These are phyloP conservation scores for Leucoraja ocellata DNA, from an alignment of 2,797 vertebrate genomes.

Conservation along the genomic window DNA sequence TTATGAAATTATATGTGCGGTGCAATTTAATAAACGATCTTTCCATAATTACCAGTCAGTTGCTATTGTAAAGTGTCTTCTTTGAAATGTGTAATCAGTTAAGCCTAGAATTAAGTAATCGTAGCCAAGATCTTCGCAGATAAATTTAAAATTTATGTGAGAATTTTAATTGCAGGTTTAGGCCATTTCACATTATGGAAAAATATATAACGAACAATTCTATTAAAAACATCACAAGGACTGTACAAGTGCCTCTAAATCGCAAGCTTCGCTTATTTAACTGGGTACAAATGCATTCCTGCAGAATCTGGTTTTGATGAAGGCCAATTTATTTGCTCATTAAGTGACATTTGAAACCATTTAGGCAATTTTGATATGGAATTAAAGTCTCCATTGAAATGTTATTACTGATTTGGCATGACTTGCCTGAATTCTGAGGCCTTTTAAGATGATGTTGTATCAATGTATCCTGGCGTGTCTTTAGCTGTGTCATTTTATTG, in stretches of 20 bases:
- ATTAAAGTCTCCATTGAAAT: slow-evolving; percentile 48
- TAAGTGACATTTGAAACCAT: slow-evolving; percentile 56
- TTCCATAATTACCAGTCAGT: not conserved
- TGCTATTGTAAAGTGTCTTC: not conserved
- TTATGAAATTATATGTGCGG: not conserved
- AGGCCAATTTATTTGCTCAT: slow-evolving; percentile 58
- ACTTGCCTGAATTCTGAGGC: slow-evolving; percentile 40
- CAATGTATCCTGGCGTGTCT: not conserved
- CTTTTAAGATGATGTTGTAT: slow-evolving; percentile 35
- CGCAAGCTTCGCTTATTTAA: slow-evolving; percentile 51
- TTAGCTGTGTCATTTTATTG: slow-evolving; percentile 7
- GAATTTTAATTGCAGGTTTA: slow-evolving; percentile 48
- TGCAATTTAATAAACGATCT: not conserved
- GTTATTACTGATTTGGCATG: slow-evolving; percentile 49
- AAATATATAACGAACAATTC: slow-evolving; percentile 49
- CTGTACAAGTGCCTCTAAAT: slow-evolving; percentile 44
- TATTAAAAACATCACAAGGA: slow-evolving; percentile 49
- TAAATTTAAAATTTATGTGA: slow-evolving; percentile 12
- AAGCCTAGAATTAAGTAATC: not conserved
- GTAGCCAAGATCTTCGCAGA: not conserved
- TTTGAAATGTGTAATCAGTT: not conserved
- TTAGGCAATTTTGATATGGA: slow-evolving; percentile 51
- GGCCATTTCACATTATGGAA: not conserved
- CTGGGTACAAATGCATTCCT: slow-evolving; percentile 49
- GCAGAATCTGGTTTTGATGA: slow-evolving; percentile 53